Evolutionary conservation across 2,797 vertebrate genomes (phyloP).

Genomic region (Enteromius argenteus): DNA sequence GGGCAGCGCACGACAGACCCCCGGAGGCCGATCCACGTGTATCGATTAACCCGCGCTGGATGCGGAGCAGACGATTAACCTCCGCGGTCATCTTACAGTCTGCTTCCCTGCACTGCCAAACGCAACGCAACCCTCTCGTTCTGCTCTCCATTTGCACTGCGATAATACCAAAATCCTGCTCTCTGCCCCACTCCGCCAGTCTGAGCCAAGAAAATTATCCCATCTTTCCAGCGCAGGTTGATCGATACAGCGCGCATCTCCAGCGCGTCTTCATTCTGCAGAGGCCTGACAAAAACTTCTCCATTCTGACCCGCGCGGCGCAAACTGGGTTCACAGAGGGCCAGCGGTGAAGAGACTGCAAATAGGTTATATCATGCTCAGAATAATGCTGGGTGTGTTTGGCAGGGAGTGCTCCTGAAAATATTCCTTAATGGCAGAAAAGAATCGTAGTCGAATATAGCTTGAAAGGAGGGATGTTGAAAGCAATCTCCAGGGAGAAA

Average conservation of each 20-base stretch:
- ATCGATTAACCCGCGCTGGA: constrained; percentile 68
- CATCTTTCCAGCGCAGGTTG: constrained; percentile 3
- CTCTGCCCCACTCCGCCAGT: constrained; percentile 7
- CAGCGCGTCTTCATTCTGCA: constrained; percentile 4
- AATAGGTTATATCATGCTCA: constrained; percentile 15
- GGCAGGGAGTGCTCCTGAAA: constrained; percentile 12
- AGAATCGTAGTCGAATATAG: constrained; percentile 35
- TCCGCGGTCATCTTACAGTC: background rate
- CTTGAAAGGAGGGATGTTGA: constrained; percentile 41
- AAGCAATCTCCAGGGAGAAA: constrained; percentile 56
- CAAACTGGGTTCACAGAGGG: constrained; percentile 21
- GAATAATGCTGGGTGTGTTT: constrained; percentile 30
- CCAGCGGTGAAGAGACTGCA: constrained; percentile 19
- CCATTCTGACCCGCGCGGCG: background rate
- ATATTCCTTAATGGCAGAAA: constrained; percentile 37
- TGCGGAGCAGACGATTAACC: constrained; percentile 57
- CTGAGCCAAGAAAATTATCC: constrained; percentile 21
- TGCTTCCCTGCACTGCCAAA: constrained; percentile 26
- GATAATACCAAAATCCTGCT: constrained; percentile 39
- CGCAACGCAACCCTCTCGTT: background rate
- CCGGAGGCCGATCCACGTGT: constrained; percentile 62
- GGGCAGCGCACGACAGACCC: constrained; percentile 51
- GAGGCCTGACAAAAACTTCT: constrained; percentile 5
- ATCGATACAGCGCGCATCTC: constrained; percentile 25
- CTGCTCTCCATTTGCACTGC: constrained; percentile 3